A percentile compares a stretch with the other conserved stretches of the same genome.
Evolutionary conservation across 2,888 invertebrate genomes (phyloP).

Genomic region (Lamellibrachia columna): DNA sequence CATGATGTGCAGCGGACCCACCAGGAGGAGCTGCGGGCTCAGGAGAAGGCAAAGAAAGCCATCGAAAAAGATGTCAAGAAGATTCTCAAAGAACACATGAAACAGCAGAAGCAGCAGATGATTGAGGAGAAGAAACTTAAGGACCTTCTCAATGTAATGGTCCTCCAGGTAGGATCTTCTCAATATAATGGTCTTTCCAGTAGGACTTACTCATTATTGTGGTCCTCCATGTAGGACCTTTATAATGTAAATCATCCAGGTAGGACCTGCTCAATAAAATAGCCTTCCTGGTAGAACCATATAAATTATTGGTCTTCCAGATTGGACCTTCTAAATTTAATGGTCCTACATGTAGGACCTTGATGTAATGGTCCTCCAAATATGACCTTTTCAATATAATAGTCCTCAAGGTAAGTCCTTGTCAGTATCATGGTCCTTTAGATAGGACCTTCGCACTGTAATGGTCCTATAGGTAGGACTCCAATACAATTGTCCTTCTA

Average conservation of each 20-base stretch:
- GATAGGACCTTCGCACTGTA: background rate
- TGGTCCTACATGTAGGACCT: constrained; percentile 27
- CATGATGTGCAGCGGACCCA: constrained; percentile 21
- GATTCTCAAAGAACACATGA: constrained; percentile 45
- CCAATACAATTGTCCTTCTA: background rate
- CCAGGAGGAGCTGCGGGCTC: constrained; percentile 39
- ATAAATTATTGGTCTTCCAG: background rate
- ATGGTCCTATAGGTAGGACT: background rate
- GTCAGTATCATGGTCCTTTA: background rate
- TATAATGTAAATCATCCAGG: background rate
- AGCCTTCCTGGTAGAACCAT: background rate
- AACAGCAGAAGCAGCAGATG: constrained; percentile 44
- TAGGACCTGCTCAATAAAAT: background rate
- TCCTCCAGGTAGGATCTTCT: background rate
- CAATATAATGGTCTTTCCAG: background rate
- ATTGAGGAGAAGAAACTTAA: constrained; percentile 3
- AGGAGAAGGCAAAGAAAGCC: constrained; percentile 36
- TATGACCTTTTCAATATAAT: background rate
- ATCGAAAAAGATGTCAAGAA: constrained; percentile 56
- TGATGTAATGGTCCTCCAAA: background rate
- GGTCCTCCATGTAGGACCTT: constrained; percentile 27
- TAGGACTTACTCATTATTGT: background rate
- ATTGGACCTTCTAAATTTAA: background rate
- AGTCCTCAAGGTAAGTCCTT: background rate
- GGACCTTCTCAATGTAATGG: constrained; percentile 8